Conservation (phyloP, 2,113 vertebrate genomes). For the Engystomops pustulosus region DNA sequence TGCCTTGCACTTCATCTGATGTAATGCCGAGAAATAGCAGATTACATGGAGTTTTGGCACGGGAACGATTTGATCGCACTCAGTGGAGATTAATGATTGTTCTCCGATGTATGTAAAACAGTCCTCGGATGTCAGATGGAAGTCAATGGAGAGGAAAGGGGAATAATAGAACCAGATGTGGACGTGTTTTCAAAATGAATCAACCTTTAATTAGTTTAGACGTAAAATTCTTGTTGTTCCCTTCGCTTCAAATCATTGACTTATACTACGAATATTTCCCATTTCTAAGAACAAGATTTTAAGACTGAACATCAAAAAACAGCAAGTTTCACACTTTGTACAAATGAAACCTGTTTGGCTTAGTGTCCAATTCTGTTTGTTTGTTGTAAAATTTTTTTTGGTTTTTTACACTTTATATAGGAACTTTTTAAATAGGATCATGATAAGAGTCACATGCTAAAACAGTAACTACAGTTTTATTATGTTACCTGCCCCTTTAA, state of each 20-base stretch:
- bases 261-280: no score
- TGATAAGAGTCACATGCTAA: no score
- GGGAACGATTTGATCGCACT: slow-evolving; percentile 67
- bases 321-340: neutral
- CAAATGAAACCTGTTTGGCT: neutral
- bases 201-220: slow-evolving; percentile 25
- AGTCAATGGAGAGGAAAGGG: slow-evolving; percentile 53
- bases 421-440: no score
- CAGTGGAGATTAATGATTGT: slow-evolving; percentile 68
- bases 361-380: neutral
- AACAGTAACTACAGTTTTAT: no score
- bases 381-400: neutral
- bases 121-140: neutral
- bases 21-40: slow-evolving; percentile 73
- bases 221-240: slow-evolving; percentile 55
- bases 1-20: slow-evolving; percentile 66
- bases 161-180: slow-evolving; percentile 67
- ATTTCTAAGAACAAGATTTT: neutral
- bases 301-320: neutral
- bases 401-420: neutral
- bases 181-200: slow-evolving; percentile 74
- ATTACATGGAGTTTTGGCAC: slow-evolving; percentile 71
- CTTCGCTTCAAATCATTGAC: slow-evolving; percentile 61
- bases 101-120: slow-evolving; percentile 67
- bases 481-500: no score